Evolutionary conservation across 2,888 invertebrate species (phyloP).

Genomic region (Diabrotica balteata): DNA sequence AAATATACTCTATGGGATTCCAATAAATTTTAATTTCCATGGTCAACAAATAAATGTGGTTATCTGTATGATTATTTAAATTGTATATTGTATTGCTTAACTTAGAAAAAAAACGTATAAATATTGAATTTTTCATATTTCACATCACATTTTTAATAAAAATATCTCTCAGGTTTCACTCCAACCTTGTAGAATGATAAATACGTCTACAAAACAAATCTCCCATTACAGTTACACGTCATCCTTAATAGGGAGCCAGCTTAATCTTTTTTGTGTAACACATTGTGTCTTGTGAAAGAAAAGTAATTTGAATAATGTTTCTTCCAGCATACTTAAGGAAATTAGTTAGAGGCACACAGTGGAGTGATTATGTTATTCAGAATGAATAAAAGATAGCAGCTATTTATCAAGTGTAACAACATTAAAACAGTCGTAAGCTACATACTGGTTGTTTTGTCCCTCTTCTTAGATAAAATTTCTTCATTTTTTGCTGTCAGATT

Average conservation of each 20-base stretch:
- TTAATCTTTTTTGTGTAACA: slow-evolving; percentile 23
- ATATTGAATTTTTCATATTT: too few relatives aligned
- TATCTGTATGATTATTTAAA: too few relatives aligned
- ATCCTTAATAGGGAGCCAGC: slow-evolving; percentile 3
- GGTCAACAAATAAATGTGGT: too few relatives aligned
- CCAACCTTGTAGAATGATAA: slow-evolving; percentile 1
- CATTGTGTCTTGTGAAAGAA: slow-evolving; percentile 27
- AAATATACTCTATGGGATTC: too few relatives aligned
- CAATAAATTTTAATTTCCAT: too few relatives aligned
- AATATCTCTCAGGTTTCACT: too few relatives aligned
- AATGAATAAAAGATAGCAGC: slow-evolving; percentile 26
- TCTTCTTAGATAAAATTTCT: slow-evolving; percentile 27
- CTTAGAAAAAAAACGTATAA: too few relatives aligned
- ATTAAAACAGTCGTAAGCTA: slow-evolving; percentile 21
- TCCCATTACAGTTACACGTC: slow-evolving; percentile 15
- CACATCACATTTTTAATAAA: too few relatives aligned
- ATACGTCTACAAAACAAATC: slow-evolving; percentile 11
- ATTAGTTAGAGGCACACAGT: slow-evolving; percentile 30
- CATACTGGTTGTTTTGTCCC: slow-evolving; percentile 26
- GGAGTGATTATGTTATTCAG: slow-evolving; percentile 30
- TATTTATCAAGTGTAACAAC: slow-evolving; percentile 28
- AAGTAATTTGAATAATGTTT: slow-evolving; percentile 34
- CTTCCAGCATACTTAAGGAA: slow-evolving; percentile 29
- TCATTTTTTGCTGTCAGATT: slow-evolving; percentile 30
- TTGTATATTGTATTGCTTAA: too few relatives aligned